Conservation (phyloP, 2,888 invertebrate species). For the Elaeidobius kamerunicus region DNA sequence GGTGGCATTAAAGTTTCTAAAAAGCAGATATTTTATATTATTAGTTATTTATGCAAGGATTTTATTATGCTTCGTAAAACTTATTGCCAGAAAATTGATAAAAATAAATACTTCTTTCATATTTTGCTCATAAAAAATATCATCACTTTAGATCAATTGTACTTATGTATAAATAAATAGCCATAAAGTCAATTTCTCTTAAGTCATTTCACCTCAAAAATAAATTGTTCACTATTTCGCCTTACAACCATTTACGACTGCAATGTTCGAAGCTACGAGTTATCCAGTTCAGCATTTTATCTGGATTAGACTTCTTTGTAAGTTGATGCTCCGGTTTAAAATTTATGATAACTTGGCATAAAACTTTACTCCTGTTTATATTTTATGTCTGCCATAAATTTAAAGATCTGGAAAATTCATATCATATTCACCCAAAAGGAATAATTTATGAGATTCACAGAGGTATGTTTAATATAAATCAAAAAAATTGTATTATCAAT, state of each 20-base stretch:
- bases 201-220: not conserved
- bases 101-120: too few relatives aligned
- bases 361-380: conserved; percentile 25
- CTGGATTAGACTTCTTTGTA: conserved; percentile 21
- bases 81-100: too few relatives aligned
- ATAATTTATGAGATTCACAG: conserved; percentile 15
- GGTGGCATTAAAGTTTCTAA: too few relatives aligned
- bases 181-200: too few relatives aligned
- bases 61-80: too few relatives aligned
- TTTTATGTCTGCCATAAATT: conserved; percentile 28
- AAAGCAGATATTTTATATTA: too few relatives aligned
- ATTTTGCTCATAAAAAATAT: too few relatives aligned
- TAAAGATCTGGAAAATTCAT: conserved; percentile 21
- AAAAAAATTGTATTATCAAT: not conserved
- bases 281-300: conserved; percentile 15
- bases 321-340: conserved; percentile 16
- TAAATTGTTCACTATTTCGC: not conserved
- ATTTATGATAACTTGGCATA: conserved; percentile 22
- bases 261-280: not conserved
- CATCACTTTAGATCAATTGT: too few relatives aligned
- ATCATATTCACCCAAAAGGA: conserved; percentile 19
- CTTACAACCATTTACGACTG: not conserved
- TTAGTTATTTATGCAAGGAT: too few relatives aligned
- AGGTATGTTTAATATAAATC: conserved; percentile 18
- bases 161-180: too few relatives aligned